These are phyloP conservation scores for Limnephilus rhombicus DNA, from an alignment of 2,888 invertebrate species.

Conservation along the genomic window DNA sequence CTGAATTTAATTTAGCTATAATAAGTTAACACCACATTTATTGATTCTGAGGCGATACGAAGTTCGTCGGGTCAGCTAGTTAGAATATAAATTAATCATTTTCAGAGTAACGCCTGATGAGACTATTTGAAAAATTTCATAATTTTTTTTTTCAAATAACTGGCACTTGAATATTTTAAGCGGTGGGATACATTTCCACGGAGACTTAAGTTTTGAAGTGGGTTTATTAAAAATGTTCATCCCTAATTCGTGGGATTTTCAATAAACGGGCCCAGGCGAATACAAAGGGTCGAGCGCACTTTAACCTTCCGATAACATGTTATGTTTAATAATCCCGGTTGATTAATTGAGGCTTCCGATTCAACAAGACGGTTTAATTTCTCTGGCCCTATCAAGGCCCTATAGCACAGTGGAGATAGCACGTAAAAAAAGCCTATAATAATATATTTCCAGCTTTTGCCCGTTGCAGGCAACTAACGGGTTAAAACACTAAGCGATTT, in stretches of 20 bases:
- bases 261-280: background rate
- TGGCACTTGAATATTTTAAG: background rate
- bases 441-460: background rate
- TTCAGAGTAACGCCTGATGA: too few relatives aligned
- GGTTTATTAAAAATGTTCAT: background rate
- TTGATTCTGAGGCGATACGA: too few relatives aligned
- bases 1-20: too few relatives aligned
- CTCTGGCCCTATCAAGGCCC: slow-evolving; percentile 8
- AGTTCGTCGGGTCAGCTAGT: too few relatives aligned
- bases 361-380: slow-evolving; percentile 34
- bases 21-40: too few relatives aligned
- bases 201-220: background rate
- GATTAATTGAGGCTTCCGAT: slow-evolving; percentile 44
- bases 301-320: slow-evolving; percentile 61
- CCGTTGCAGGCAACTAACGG: too few relatives aligned
- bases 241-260: background rate
- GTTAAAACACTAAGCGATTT: too few relatives aligned
- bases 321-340: slow-evolving; percentile 60
- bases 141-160: too few relatives aligned
- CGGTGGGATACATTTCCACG: background rate
- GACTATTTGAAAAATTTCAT: too few relatives aligned
- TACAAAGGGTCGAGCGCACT: slow-evolving; percentile 37
- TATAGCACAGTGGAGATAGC: background rate
- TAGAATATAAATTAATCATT: too few relatives aligned
- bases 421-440: background rate